Conservation (phyloP, 2,797 vertebrate genomes). For the Enteromius radiatus region DNA sequence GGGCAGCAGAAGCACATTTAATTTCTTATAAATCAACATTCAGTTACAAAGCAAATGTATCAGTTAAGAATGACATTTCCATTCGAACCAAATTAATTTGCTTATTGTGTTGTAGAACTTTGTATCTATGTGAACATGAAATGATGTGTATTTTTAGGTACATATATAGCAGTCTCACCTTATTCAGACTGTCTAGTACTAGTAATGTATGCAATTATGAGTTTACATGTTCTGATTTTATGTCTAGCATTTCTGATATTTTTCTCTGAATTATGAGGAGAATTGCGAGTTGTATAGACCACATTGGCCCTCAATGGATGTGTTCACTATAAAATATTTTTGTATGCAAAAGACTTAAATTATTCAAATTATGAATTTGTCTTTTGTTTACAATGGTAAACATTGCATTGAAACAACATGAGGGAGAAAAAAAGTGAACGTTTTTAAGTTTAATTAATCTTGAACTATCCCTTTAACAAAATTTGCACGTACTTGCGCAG, state of each 20-base stretch:
- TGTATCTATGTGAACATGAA: background rate
- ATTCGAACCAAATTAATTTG: background rate
- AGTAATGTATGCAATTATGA: background rate
- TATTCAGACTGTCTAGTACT: background rate
- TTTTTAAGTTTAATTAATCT: too few relatives aligned
- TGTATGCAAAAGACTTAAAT: background rate
- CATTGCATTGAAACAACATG: background rate
- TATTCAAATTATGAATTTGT: background rate
- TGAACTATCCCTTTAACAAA: background rate
- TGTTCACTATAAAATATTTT: background rate
- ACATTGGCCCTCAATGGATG: background rate
- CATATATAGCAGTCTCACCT: background rate
- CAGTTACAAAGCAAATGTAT: conserved; percentile 20
- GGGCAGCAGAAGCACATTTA: conserved; percentile 29
- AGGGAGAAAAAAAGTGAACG: background rate
- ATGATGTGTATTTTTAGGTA: background rate
- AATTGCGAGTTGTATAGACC: background rate
- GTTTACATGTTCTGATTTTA: background rate
- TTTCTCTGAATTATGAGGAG: background rate
- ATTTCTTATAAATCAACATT: conserved; percentile 20
- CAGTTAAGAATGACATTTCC: background rate
- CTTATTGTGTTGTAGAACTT: background rate
- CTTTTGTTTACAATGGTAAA: background rate
- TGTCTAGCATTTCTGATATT: background rate
- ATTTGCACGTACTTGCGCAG: background rate